A percentile compares a stretch with the other conserved stretches of the same genome.
Evolutionary conservation across 2,888 invertebrate genomes (phyloP).

Genomic region (Phyto melanocephala): DNA sequence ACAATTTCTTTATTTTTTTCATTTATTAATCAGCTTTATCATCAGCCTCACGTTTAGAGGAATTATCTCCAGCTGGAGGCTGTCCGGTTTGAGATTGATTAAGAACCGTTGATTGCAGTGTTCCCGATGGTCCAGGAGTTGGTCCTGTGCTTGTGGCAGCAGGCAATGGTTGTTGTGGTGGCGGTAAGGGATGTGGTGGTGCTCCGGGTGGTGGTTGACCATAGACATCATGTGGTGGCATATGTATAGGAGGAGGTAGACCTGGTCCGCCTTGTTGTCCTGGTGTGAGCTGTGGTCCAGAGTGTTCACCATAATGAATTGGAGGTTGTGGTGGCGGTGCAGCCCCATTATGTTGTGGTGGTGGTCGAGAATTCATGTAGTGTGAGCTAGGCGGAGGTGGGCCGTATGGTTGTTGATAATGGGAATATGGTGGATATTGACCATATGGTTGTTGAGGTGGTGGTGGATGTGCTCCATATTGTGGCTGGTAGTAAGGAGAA

Average conservation of each 20-base stretch:
- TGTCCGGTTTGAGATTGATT: conserved; percentile 17
- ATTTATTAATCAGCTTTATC: conserved; percentile 74
- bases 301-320: conserved; percentile 67
- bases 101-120: conserved; percentile 65
- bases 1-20: too few species aligned
- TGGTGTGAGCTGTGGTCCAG: conserved; percentile 55
- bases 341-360: conserved; percentile 71
- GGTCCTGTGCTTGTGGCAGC: conserved; percentile 58
- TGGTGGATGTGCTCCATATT: conserved; percentile 76
- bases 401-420: conserved; percentile 78
- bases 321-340: conserved; percentile 69
- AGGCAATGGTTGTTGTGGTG: conserved; percentile 61
- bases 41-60: conserved; percentile 73
- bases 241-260: conserved; percentile 60
- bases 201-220: conserved; percentile 66
- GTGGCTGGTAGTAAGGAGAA: conserved; percentile 78
- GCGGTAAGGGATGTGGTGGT: conserved; percentile 58
- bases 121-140: conserved; percentile 56
- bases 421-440: conserved; percentile 76
- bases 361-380: conserved; percentile 75
- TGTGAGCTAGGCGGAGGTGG: conserved; percentile 75
- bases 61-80: conserved; percentile 61
- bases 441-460: conserved; percentile 74
- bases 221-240: conserved; percentile 66
- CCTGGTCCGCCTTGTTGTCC: conserved; percentile 64